These are phyloP conservation scores for Nothobranchius furzeri DNA, from an alignment of 2,113 vertebrate genomes.

Conservation along the genomic window DNA sequence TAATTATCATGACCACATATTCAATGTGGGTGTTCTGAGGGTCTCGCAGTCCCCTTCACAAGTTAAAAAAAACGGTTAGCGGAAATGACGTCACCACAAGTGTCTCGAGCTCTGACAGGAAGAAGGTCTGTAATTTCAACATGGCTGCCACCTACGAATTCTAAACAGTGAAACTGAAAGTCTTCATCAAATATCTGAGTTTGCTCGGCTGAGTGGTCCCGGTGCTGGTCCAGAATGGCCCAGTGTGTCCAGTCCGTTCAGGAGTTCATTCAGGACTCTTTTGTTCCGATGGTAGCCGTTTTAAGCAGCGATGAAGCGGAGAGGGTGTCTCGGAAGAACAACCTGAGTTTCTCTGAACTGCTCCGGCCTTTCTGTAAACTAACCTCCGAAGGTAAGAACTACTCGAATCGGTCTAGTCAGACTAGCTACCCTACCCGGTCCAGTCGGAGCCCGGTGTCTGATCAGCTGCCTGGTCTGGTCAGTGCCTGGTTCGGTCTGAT, in stretches of 20 bases:
- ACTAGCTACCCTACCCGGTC: too few species aligned
- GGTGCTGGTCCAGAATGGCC: slow-evolving; percentile 80
- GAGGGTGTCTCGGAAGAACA: slow-evolving; percentile 89
- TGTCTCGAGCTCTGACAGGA: background rate
- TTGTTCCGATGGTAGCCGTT: slow-evolving; percentile 95
- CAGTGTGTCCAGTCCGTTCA: slow-evolving; percentile 94
- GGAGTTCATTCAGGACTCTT: slow-evolving; percentile 97
- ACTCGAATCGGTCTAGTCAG: background rate
- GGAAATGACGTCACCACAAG: too few species aligned
- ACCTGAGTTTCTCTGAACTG: slow-evolving; percentile 91
- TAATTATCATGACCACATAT: too few species aligned
- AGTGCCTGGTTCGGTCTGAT: too few species aligned
- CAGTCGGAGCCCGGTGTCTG: too few species aligned
- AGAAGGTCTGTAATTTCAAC: background rate
- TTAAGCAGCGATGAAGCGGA: slow-evolving; percentile 94
- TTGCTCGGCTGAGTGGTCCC: background rate
- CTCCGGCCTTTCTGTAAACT: slow-evolving; percentile 94
- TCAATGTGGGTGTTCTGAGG: too few species aligned
- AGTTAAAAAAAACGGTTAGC: too few species aligned
- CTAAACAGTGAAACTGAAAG: slow-evolving; percentile 44
- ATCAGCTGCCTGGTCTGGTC: too few species aligned
- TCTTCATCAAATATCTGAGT: background rate
- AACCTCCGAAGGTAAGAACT: slow-evolving; percentile 91
- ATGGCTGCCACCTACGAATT: slow-evolving; percentile 46
- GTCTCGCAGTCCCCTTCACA: too few species aligned